A percentile compares a stretch with the other conserved stretches of the same genome.
These are phyloP conservation scores for Microctonus aethiopoides DNA, from an alignment of 2,888 invertebrate species.

Conservation along the genomic window DNA sequence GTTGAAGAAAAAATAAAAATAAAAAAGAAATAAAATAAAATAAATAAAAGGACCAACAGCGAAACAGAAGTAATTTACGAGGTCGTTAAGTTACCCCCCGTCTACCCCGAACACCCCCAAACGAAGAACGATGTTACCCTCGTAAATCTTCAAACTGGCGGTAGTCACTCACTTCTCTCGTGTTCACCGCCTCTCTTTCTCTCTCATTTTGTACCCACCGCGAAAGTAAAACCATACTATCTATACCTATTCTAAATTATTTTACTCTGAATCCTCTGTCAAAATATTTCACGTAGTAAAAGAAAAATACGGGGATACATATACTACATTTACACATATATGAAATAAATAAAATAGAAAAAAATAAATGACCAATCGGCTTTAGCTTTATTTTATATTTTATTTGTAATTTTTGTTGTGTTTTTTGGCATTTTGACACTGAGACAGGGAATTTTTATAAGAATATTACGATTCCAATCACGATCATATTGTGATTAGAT, in stretches of 20 bases:
- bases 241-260: conserved; percentile 26
- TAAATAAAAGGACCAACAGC: conserved; percentile 38
- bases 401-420: not conserved
- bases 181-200: conserved; percentile 29
- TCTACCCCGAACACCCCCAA: conserved; percentile 31
- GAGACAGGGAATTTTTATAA: too few species aligned
- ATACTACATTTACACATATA: not conserved
- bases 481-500: too few species aligned
- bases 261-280: conserved; percentile 25
- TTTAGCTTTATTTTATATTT: not conserved
- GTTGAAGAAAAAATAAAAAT: conserved; percentile 14
- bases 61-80: conserved; percentile 44
- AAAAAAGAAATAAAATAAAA: conserved; percentile 37
- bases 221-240: conserved; percentile 22
- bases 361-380: not conserved
- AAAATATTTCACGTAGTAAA: conserved; percentile 3
- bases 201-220: too few species aligned
- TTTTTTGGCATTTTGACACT: too few species aligned
- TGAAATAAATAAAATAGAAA: not conserved
- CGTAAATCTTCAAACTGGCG: conserved; percentile 42
- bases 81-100: conserved; percentile 44
- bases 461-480: too few species aligned
- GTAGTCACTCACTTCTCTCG: conserved; percentile 40
- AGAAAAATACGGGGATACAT: conserved; percentile 22
- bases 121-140: conserved; percentile 45